These are phyloP conservation scores for Myocastor coypus DNA, from an alignment of 2,113 vertebrate genomes.

Conservation along the genomic window DNA sequence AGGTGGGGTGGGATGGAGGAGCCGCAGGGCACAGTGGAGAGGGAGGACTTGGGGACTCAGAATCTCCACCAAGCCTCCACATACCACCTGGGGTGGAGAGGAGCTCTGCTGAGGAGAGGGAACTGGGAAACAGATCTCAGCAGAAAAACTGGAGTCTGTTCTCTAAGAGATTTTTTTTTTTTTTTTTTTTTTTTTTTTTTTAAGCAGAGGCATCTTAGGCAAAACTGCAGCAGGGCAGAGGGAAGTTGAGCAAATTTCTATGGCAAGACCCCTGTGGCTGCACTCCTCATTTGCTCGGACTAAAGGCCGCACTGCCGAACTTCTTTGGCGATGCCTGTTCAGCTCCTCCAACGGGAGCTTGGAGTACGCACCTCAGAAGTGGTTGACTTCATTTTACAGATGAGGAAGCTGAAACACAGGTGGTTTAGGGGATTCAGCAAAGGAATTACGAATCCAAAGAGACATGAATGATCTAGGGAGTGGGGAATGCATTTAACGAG, in stretches of 20 bases:
- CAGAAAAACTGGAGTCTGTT: conserved; percentile 2
- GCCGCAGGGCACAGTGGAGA: neutral
- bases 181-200: too few species aligned
- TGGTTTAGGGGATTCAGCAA: neutral
- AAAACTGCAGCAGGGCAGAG: neutral
- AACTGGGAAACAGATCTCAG: neutral
- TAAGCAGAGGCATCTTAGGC: neutral
- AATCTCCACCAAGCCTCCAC: neutral
- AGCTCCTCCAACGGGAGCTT: neutral
- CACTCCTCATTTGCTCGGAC: neutral
- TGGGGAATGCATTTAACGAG: neutral
- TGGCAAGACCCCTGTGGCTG: neutral
- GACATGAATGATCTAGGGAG: neutral
- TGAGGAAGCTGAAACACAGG: neutral
- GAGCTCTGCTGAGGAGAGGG: neutral
- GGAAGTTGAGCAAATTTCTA: neutral
- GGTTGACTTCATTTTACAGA: neutral
- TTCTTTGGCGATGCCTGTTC: neutral
- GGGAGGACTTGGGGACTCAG: neutral
- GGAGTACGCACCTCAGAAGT: neutral
- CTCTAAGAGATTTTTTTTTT: neutral
- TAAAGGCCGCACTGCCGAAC: neutral
- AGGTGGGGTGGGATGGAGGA: neutral
- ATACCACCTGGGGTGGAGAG: neutral
- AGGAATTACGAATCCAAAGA: neutral